Conservation (phyloP, 2,113 vertebrate genomes). For the Nycticryphes semicollaris region DNA sequence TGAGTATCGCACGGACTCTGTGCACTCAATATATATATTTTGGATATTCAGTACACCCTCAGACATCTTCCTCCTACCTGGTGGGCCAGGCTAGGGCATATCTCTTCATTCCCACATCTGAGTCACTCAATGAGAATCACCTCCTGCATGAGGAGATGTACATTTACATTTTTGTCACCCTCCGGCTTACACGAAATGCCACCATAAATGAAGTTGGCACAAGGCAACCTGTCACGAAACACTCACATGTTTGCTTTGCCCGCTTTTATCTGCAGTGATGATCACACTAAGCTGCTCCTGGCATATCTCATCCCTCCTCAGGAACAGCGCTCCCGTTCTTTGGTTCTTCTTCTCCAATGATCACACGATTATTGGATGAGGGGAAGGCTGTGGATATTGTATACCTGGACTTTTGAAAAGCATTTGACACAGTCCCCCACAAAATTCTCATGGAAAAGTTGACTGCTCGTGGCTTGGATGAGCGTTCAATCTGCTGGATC, state of each 20-base stretch:
- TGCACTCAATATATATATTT: background rate
- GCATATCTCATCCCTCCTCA: background rate
- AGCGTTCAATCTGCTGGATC: too few relatives aligned
- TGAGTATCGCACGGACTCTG: background rate
- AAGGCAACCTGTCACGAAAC: background rate
- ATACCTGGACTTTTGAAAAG: too few relatives aligned
- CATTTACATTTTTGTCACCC: background rate
- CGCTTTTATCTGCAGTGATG: background rate
- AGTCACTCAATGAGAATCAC: background rate
- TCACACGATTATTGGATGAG: too few relatives aligned
- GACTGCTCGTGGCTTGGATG: too few relatives aligned
- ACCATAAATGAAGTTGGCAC: background rate
- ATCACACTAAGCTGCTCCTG: background rate
- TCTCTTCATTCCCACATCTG: background rate
- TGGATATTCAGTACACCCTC: background rate
- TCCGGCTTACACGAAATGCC: background rate
- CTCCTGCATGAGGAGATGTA: background rate
- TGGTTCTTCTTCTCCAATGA: background rate
- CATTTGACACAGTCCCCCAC: too few relatives aligned
- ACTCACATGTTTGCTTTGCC: background rate
- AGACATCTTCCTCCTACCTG: background rate
- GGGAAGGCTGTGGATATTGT: too few relatives aligned
- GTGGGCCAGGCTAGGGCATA: background rate
- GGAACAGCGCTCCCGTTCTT: background rate
- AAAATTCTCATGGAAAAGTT: too few relatives aligned